Evolutionary conservation across 2,113 vertebrate genomes (phyloP), one percentile per base, ranked within the genome.

Genomic region (Stictonetta naevosa): DNA sequence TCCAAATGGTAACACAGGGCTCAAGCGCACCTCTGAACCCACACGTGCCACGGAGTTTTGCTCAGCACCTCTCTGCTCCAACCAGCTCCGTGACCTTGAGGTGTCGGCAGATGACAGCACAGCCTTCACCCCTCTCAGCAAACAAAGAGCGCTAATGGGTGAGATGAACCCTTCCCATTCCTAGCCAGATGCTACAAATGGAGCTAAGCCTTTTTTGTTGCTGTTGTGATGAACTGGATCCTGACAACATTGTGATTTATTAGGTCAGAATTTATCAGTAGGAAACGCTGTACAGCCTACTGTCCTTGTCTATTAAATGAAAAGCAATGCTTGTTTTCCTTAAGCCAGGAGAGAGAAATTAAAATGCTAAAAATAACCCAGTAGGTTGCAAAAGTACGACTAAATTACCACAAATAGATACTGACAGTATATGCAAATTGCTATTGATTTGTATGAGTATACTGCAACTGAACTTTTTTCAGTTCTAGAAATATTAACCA

Each of bases 161-260:
- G 2, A 22, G 33, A 53, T 1, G 3, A 59, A 17, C 77, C 50
- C 22, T 23, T 20, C 29, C 28, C 16, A 6, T 48, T 34, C 13
- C 18, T 13, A 2, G 9, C 4, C 56, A 11, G 5, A 2, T 13
- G 1, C 4, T 63, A 11, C 62, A 5, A 12, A 1, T 1, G 0
- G 67, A 21, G 76, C 92, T 53, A 23, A 21, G 63, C 13, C 21
- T 21, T 36, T 9, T 9, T 25, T 34, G 7, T 2, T 15, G 12
- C 56, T 0, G 14, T 63, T 33, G 29, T 28, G 34, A n/a, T 0
- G 11, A 38, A 33, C 28, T 4, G 0, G n/a, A 40, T 9, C 44
- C 73, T 23, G 7, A 23, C 55, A 26, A 13, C 31, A 15, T 50
- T 7, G 7, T 10, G 26, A 73, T 83, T 91, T 83, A 75, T 60